phyloP scores from a whole-genome alignment of 1,140 invertebrate species.

The Ylistrum balloti region DNA sequence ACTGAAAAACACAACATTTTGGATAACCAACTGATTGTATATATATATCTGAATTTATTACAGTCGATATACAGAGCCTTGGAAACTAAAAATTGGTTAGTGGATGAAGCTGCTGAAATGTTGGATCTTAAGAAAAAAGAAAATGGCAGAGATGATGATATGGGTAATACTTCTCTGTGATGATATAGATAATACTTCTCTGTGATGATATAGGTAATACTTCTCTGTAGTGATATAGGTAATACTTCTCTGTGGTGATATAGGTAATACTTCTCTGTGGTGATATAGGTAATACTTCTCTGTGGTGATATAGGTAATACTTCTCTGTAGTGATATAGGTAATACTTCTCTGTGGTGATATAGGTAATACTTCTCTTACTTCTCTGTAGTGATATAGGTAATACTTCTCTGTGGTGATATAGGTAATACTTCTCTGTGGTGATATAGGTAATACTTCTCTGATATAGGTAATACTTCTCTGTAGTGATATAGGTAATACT shows the following conservation, averaged over 20 bases:
- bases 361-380: neutral
- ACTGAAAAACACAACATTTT: too few species aligned
- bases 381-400: too few species aligned
- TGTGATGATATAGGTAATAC: neutral
- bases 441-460: too few species aligned
- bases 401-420: too few species aligned
- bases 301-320: neutral
- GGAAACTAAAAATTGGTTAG: conserved; percentile 52
- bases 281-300: neutral
- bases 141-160: conserved; percentile 41
- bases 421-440: too few species aligned
- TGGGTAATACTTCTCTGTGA: too few species aligned
- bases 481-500: too few species aligned
- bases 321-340: neutral
- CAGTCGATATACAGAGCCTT: conserved; percentile 53
- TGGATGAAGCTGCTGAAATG: conserved; percentile 55
- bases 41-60: neutral
- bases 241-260: conserved; percentile 41
- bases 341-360: neutral
- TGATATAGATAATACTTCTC: too few species aligned
- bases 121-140: conserved; percentile 46
- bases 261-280: neutral
- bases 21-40: too few species aligned
- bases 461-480: too few species aligned
- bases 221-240: neutral